A percentile compares a stretch with the other conserved stretches of the same genome.
Evolutionary conservation across 2,888 invertebrate genomes (phyloP).

Genomic region (Aromia moschata): DNA sequence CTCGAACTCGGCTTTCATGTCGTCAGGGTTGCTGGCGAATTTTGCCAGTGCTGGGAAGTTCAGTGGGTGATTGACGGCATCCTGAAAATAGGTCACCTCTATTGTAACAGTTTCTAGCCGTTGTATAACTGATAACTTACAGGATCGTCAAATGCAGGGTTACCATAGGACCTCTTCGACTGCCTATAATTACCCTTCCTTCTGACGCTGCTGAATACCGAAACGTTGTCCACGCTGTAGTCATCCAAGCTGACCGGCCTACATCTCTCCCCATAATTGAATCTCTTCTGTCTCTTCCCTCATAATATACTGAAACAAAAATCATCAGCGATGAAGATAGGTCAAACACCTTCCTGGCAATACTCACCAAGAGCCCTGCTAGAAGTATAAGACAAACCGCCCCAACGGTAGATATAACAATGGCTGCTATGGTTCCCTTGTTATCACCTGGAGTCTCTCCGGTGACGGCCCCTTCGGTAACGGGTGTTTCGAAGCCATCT

Average conservation of each 20-base stretch:
- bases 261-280: slow-evolving; percentile 86
- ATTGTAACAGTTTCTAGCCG: neutral
- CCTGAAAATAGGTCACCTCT: slow-evolving; percentile 55
- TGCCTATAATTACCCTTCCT: slow-evolving; percentile 78
- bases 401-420: slow-evolving; percentile 83
- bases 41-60: slow-evolving; percentile 81
- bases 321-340: slow-evolving; percentile 8
- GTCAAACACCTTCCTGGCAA: slow-evolving; percentile 68
- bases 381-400: slow-evolving; percentile 79
- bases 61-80: slow-evolving; percentile 77
- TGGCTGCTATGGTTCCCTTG: slow-evolving; percentile 80
- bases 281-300: slow-evolving; percentile 82
- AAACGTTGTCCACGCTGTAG: slow-evolving; percentile 89
- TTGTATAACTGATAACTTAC: slow-evolving; percentile 62
- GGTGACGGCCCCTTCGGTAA: slow-evolving; percentile 56
- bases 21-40: slow-evolving; percentile 75
- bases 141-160: slow-evolving; percentile 90
- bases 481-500: slow-evolving; percentile 56
- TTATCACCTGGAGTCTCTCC: slow-evolving; percentile 57
- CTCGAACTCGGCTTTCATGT: slow-evolving; percentile 82
- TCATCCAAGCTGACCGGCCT: slow-evolving; percentile 89
- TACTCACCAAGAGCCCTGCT: slow-evolving; percentile 79
- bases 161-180: slow-evolving; percentile 89
- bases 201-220: slow-evolving; percentile 80
- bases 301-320: slow-evolving; percentile 74